phyloP scores from a whole-genome alignment of 2,797 vertebrate species.

The Melopsittacus undulatus region DNA sequence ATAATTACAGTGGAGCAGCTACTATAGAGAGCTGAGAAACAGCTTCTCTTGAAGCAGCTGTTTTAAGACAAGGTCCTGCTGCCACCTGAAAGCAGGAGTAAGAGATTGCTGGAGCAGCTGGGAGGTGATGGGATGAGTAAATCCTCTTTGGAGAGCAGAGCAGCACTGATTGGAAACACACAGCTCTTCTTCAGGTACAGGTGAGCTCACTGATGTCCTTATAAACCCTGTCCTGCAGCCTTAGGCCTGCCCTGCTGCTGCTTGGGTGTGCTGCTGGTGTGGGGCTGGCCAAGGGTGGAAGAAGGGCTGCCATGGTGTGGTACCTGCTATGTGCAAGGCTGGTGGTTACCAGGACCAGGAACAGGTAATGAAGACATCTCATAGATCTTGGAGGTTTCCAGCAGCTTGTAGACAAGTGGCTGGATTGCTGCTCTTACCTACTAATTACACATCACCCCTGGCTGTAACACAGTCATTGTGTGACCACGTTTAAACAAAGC shows the following conservation, averaged over 20 bases:
- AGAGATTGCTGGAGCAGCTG: background rate
- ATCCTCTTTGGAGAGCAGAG: background rate
- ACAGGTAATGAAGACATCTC: background rate
- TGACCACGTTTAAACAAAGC: background rate
- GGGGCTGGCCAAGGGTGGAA: background rate
- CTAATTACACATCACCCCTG: background rate
- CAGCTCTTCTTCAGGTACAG: background rate
- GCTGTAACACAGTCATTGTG: background rate
- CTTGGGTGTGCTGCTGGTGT: background rate
- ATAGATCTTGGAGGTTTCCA: background rate
- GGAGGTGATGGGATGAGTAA: background rate
- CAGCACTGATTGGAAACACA: background rate
- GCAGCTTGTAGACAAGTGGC: background rate
- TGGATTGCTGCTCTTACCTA: background rate
- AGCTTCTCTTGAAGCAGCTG: background rate
- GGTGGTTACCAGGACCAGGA: background rate
- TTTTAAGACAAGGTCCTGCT: background rate
- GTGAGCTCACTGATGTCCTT: background rate
- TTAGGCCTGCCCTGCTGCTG: background rate
- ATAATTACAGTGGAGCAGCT: background rate
- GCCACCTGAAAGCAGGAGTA: background rate
- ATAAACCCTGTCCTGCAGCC: background rate
- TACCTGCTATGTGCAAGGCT: fast-evolving
- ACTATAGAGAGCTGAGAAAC: background rate
- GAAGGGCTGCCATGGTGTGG: background rate